These are phyloP conservation scores for Enteromius argenteus DNA, from an alignment of 2,797 vertebrate species.

Conservation along the genomic window DNA sequence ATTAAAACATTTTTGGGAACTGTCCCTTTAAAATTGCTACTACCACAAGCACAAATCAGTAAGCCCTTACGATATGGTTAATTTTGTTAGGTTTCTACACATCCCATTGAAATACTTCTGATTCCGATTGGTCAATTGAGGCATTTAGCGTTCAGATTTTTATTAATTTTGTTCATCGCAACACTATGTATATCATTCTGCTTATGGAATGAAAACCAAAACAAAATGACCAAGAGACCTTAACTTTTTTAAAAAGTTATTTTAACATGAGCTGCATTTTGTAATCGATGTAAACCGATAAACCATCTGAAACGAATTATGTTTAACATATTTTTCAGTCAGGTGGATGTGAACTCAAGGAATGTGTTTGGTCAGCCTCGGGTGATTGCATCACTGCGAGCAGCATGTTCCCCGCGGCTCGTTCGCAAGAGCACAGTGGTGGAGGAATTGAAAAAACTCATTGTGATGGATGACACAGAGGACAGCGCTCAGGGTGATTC, in stretches of 20 bases:
- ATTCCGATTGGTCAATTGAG: not conserved
- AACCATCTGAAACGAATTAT: not conserved
- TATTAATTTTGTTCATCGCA: not conserved
- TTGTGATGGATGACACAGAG: conserved; percentile 75
- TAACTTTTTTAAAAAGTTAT: not conserved
- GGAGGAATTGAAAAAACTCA: conserved; percentile 82
- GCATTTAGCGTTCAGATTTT: not conserved
- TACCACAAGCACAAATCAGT: not conserved
- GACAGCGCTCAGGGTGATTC: conserved; percentile 24
- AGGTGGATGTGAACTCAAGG: conserved; percentile 66
- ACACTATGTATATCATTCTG: not conserved
- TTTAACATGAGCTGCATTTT: not conserved
- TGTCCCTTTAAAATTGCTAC: not conserved
- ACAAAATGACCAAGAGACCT: not conserved
- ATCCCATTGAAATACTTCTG: not conserved
- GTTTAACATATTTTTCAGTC: conserved; percentile 44
- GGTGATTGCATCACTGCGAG: conserved; percentile 76
- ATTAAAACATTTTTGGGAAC: not conserved
- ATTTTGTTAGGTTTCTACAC: not conserved
- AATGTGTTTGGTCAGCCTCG: conserved; percentile 82
- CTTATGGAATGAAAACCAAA: not conserved
- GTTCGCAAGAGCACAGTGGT: conserved; percentile 78
- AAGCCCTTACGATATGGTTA: not conserved
- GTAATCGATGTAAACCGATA: not conserved
- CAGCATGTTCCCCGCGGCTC: conserved; percentile 75